These are phyloP conservation scores for Cryptus viduatorius DNA, from an alignment of 2,888 invertebrate genomes.

Conservation along the genomic window DNA sequence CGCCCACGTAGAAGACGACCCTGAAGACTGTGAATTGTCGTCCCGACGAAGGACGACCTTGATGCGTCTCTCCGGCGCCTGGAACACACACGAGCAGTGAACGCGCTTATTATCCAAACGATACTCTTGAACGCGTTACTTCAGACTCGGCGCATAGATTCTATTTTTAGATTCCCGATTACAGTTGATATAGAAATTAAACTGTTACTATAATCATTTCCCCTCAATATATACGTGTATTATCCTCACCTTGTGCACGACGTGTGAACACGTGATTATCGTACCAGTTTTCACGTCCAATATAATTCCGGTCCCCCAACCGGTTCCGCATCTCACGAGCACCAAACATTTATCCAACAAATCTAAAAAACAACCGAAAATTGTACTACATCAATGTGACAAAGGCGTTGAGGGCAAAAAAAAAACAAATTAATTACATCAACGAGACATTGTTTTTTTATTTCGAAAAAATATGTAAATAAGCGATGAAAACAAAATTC, in stretches of 20 bases:
- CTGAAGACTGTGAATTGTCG: constrained; percentile 62
- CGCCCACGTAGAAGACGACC: constrained; percentile 71
- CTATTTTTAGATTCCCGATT: constrained; percentile 18
- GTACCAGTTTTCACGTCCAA: constrained; percentile 85
- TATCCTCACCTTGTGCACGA: constrained; percentile 85
- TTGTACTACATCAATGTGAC: too few species aligned
- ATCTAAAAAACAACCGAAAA: constrained; percentile 77
- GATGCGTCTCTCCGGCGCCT: constrained; percentile 76
- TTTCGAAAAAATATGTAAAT: too few species aligned
- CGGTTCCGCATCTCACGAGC: constrained; percentile 87
- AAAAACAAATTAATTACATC: constrained; percentile 8
- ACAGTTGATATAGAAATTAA: too few species aligned
- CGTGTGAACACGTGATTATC: constrained; percentile 88
- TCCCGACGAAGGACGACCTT: constrained; percentile 73
- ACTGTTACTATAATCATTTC: not conserved
- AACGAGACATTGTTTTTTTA: too few species aligned
- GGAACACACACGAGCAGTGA: constrained; percentile 37
- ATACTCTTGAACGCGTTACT: constrained; percentile 19
- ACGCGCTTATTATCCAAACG: constrained; percentile 27
- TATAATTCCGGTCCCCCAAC: constrained; percentile 88
- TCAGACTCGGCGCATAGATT: constrained; percentile 5
- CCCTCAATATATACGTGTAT: not conserved
- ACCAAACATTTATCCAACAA: constrained; percentile 86
- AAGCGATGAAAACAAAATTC: too few species aligned
- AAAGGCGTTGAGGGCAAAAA: too few species aligned